A percentile compares a stretch with the other conserved stretches of the same genome.
These are phyloP conservation scores for Chorisops tibialis DNA, from an alignment of 2,888 invertebrate genomes.

Conservation along the genomic window DNA sequence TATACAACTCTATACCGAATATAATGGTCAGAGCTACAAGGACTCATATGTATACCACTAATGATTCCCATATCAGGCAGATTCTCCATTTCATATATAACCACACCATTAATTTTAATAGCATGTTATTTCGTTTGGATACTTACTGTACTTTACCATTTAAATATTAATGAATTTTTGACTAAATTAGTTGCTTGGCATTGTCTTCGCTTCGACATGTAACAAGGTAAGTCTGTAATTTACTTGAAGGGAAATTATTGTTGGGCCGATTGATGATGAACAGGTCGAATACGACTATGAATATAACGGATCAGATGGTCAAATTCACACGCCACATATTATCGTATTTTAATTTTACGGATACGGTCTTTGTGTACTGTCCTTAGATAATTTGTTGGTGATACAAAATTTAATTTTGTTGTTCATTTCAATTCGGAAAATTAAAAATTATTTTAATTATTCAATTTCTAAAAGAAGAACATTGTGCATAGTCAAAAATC, in stretches of 20 bases:
- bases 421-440: constrained; percentile 1
- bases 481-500: too few relatives aligned
- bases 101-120: neutral
- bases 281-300: neutral
- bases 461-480: too few relatives aligned
- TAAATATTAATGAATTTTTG: constrained; percentile 7
- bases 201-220: constrained; percentile 22
- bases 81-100: neutral
- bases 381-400: constrained; percentile 21
- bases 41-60: too few relatives aligned
- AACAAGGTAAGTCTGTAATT: constrained; percentile 21
- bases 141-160: neutral
- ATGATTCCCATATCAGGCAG: too few relatives aligned
- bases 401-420: constrained; percentile 24
- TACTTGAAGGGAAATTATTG: neutral
- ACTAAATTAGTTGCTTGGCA: constrained; percentile 22
- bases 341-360: too few relatives aligned
- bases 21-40: too few relatives aligned
- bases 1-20: too few relatives aligned
- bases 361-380: too few relatives aligned
- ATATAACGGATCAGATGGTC: constrained; percentile 14
- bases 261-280: neutral
- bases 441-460: constrained; percentile 7
- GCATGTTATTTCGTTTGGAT: constrained; percentile 10
- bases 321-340: constrained; percentile 6